These are phyloP conservation scores for Diceros bicornis DNA, from an alignment of 2,797 vertebrate genomes.

Conservation along the genomic window DNA sequence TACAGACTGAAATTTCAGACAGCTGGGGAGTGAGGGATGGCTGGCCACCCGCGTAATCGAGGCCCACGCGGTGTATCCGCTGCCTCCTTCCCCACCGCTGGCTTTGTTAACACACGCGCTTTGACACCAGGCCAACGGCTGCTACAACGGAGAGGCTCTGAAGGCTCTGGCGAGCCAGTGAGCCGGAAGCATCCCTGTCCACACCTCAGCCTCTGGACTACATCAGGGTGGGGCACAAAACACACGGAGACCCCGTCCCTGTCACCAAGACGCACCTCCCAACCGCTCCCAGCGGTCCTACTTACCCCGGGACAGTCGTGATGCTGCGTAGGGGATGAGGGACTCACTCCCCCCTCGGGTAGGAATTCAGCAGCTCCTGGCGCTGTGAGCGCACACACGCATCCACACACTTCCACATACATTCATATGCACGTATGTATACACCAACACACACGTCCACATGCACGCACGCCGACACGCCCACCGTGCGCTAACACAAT, in stretches of 20 bases:
- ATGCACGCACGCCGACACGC: not conserved
- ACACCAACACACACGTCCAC: not conserved
- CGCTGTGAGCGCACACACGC: not conserved
- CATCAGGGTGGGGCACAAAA: not conserved
- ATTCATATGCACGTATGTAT: rapidly evolving
- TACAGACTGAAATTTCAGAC: conserved; percentile 80
- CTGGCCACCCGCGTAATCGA: conserved; percentile 13
- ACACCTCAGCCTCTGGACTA: not conserved
- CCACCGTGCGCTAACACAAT: not conserved
- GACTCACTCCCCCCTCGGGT: not conserved
- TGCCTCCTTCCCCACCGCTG: conserved; percentile 42
- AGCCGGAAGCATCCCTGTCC: not conserved
- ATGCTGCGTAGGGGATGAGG: not conserved
- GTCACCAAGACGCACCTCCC: not conserved
- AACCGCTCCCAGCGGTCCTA: not conserved
- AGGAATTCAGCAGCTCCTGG: not conserved
- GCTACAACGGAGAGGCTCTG: not conserved
- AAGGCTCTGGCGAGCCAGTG: not conserved
- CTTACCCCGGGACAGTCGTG: not conserved
- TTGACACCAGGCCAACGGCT: not conserved
- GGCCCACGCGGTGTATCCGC: not conserved
- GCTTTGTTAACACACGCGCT: conserved; percentile 14
- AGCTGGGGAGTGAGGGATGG: not conserved
- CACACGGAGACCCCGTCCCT: not conserved
- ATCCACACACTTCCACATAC: not conserved